Evolutionary conservation across 2,113 vertebrate genomes (phyloP).

Genomic region (Anguilla japonica): DNA sequence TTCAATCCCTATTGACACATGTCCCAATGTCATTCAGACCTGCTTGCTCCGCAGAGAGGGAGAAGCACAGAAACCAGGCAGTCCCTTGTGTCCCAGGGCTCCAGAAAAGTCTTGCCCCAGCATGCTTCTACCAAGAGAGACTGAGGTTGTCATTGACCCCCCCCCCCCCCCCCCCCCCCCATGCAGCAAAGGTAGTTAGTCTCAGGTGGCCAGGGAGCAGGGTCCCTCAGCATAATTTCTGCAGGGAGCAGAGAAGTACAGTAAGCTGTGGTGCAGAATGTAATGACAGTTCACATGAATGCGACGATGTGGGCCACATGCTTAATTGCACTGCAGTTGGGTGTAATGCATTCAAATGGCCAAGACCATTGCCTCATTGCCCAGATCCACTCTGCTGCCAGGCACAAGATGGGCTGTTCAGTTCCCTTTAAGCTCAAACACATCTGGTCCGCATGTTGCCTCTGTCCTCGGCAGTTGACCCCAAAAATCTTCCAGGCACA

Average conservation of each 20-base stretch:
- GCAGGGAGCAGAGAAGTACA: background rate
- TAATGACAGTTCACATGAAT: background rate
- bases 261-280: background rate
- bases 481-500: background rate
- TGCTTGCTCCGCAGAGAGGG: background rate
- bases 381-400: background rate
- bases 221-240: background rate
- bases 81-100: background rate
- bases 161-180: no score
- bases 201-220: background rate
- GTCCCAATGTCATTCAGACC: background rate
- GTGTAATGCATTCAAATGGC: conserved; percentile 39
- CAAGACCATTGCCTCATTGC: conserved; percentile 24
- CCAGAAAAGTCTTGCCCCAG: background rate
- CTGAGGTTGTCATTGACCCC: background rate
- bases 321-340: background rate
- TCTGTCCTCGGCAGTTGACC: background rate
- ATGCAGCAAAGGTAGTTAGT: background rate
- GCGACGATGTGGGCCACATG: background rate
- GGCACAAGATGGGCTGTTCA: background rate
- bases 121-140: background rate
- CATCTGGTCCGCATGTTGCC: background rate
- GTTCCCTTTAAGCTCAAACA: background rate
- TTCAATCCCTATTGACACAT: background rate
- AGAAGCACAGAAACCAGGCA: background rate